These are phyloP conservation scores for Andrena praecox DNA, from an alignment of 2,888 invertebrate genomes.

Conservation along the genomic window DNA sequence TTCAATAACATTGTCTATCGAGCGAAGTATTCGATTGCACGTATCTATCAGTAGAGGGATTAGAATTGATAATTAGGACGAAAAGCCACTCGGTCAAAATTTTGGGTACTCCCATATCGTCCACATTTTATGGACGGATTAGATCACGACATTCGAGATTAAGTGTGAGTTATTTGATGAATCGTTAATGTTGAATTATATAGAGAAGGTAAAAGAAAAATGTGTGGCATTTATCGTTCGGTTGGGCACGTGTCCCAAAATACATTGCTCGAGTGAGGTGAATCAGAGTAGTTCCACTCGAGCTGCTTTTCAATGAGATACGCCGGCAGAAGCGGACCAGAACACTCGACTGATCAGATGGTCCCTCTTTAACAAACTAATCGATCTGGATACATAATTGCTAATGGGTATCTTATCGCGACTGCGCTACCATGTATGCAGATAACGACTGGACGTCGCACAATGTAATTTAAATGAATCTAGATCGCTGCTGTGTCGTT, in stretches of 20 bases:
- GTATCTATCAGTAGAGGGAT: too few species aligned
- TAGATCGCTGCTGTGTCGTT: slow-evolving; percentile 31
- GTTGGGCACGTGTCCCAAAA: slow-evolving; percentile 45
- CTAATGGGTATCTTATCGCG: slow-evolving; percentile 53
- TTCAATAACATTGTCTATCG: too few species aligned
- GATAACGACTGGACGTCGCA: slow-evolving; percentile 1
- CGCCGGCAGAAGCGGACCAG: background rate
- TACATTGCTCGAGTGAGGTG: slow-evolving; percentile 53
- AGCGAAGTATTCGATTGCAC: too few species aligned
- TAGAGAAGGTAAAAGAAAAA: too few species aligned
- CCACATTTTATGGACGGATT: too few species aligned
- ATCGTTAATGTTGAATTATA: too few species aligned
- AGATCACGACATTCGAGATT: too few species aligned
- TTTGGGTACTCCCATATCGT: too few species aligned
- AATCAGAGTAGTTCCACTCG: slow-evolving; percentile 54
- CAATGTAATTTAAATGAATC: slow-evolving; percentile 48
- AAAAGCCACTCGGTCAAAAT: too few species aligned
- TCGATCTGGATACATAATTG: slow-evolving; percentile 40
- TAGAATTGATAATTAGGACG: too few species aligned
- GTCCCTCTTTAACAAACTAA: slow-evolving; percentile 46
- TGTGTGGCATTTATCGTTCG: background rate
- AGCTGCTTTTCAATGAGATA: slow-evolving; percentile 38
- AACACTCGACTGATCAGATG: slow-evolving; percentile 33
- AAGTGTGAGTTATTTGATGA: too few species aligned
- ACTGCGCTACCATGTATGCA: background rate